Conservation (phyloP, 2,113 vertebrate genomes). For the Rutilus rutilus region DNA sequence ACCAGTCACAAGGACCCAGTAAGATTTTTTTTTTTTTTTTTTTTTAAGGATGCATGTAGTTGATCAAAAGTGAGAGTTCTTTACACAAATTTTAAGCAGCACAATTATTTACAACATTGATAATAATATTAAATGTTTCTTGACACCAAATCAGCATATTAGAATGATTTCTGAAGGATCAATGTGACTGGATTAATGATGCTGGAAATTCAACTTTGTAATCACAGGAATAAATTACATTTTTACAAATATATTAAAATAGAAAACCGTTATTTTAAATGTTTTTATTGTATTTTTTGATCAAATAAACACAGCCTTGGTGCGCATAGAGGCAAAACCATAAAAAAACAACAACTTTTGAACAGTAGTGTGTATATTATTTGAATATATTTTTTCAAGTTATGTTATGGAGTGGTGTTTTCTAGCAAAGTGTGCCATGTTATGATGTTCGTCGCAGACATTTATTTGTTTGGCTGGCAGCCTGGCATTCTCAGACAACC, state of each 20-base stretch:
- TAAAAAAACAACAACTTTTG: background rate
- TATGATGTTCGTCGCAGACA: background rate
- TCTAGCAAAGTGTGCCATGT: background rate
- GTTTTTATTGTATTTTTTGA: background rate
- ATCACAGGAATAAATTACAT: background rate
- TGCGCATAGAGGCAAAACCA: background rate
- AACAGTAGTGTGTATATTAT: background rate
- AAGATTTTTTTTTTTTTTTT: background rate
- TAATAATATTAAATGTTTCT: background rate
- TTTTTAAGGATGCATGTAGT: background rate
- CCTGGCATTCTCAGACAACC: constrained; percentile 54
- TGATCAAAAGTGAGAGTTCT: background rate
- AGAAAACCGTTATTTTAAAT: background rate
- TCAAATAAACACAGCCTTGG: background rate
- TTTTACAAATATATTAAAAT: background rate
- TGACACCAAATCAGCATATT: background rate
- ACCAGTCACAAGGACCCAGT: background rate
- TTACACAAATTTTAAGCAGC: too few relatives aligned
- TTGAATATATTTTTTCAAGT: background rate
- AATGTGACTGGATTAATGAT: background rate
- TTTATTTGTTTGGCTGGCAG: constrained; percentile 37
- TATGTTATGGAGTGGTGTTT: background rate
- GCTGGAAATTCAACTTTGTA: background rate
- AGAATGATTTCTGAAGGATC: background rate
- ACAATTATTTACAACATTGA: background rate